Percentiles rank a stretch among this genome's conserved stretches.
These are phyloP conservation scores for Peromyscus aztecus DNA, from an alignment of 2,797 vertebrate species.

Conservation along the genomic window DNA sequence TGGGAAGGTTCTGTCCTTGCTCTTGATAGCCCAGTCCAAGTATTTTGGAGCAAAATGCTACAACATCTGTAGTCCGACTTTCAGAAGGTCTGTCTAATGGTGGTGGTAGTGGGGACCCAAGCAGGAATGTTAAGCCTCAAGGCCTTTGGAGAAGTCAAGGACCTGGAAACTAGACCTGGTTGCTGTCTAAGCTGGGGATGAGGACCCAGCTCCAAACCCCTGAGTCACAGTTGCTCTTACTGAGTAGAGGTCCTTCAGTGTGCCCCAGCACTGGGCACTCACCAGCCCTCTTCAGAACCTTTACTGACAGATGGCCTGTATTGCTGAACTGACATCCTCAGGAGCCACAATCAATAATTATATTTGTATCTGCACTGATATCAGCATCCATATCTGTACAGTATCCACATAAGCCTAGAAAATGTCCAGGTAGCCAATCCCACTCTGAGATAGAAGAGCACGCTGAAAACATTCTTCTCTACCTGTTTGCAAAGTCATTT, in stretches of 20 bases:
- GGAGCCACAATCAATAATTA: slow-evolving; percentile 14
- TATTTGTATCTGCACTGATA: background rate
- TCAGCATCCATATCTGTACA: slow-evolving; percentile 5
- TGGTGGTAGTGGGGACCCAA: background rate
- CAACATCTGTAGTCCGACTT: background rate
- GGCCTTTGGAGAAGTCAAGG: background rate
- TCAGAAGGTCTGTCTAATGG: background rate
- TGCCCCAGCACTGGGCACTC: background rate
- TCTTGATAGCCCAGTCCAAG: background rate
- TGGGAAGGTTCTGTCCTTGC: background rate
- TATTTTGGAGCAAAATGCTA: background rate
- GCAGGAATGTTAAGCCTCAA: background rate
- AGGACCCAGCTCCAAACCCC: background rate
- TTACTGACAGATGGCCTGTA: slow-evolving; percentile 2
- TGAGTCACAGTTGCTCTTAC: background rate
- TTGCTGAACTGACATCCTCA: background rate
- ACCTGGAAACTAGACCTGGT: background rate
- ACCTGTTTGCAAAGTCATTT: background rate
- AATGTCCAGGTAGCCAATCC: background rate
- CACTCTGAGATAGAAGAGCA: background rate
- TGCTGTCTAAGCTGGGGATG: background rate
- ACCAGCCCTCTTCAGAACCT: background rate
- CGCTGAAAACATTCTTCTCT: background rate
- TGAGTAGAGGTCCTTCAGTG: background rate
- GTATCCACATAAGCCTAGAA: background rate